These are phyloP conservation scores for Piprites chloris DNA, from an alignment of 2,113 vertebrate species.

Conservation along the genomic window DNA sequence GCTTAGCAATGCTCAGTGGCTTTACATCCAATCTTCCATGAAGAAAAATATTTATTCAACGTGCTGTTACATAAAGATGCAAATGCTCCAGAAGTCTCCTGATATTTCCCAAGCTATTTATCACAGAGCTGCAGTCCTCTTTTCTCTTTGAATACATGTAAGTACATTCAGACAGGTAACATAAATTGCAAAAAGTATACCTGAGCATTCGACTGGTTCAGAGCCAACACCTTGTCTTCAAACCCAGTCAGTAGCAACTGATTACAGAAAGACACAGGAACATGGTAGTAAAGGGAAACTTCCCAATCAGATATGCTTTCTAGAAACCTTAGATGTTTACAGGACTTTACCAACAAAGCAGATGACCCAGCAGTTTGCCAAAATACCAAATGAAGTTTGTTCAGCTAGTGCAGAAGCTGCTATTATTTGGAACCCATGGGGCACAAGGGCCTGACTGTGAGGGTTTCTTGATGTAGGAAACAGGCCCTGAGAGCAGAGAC, in stretches of 20 bases:
- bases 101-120: not conserved
- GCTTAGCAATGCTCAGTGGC: not conserved
- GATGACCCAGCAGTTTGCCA: not conserved
- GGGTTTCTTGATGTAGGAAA: not conserved
- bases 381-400: not conserved
- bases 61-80: not conserved
- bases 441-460: rapidly evolving
- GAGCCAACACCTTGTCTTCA: not conserved
- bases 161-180: not conserved
- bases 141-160: not conserved
- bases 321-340: not conserved
- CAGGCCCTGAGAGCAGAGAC: not conserved
- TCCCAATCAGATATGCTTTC: not conserved
- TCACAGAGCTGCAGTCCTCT: not conserved
- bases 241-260: not conserved
- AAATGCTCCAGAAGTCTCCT: not conserved
- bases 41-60: not conserved
- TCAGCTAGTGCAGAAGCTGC: not conserved
- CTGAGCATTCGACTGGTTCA: not conserved
- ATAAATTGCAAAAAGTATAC: not conserved
- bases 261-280: not conserved
- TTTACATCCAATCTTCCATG: not conserved
- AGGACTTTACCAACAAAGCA: not conserved
- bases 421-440: not conserved
- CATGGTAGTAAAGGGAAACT: not conserved